Evolutionary conservation across 2,797 vertebrate genomes (phyloP).

Genomic region (Nyctibius grandis): DNA sequence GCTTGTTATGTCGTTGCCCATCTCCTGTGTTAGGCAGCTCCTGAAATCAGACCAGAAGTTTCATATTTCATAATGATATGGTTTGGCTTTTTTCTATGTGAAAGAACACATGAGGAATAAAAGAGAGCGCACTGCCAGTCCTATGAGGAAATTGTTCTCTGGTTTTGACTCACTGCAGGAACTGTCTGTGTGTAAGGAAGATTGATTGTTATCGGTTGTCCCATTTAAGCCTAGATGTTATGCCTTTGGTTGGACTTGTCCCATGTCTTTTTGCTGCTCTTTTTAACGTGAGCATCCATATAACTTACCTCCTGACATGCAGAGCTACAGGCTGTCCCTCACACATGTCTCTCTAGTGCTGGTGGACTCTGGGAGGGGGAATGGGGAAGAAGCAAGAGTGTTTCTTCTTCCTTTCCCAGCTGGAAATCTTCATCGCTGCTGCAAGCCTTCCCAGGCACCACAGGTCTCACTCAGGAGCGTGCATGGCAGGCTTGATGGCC

Average conservation of each 20-base stretch:
- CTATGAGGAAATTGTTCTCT: not conserved
- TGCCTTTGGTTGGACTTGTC: not conserved
- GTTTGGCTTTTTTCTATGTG: not conserved
- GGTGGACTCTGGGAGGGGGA: not conserved
- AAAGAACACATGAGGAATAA: not conserved
- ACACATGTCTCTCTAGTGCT: accelerated
- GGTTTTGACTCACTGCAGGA: not conserved
- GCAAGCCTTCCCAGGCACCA: not conserved
- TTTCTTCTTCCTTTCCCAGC: not conserved
- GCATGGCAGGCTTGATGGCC: not conserved
- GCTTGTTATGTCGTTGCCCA: not conserved
- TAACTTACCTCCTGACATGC: not conserved
- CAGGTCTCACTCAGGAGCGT: not conserved
- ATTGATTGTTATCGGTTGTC: not conserved
- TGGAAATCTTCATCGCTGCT: not conserved
- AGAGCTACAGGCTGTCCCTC: not conserved
- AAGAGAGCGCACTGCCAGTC: not conserved
- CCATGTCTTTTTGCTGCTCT: not conserved
- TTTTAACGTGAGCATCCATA: not conserved
- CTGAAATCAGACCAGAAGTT: not conserved
- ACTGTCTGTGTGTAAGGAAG: not conserved
- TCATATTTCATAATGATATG: not conserved
- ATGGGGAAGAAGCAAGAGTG: not conserved
- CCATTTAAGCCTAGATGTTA: not conserved
- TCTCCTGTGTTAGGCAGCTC: not conserved